Conservation (phyloP, 2,888 invertebrate species). For the Hemithea aestivaria region DNA sequence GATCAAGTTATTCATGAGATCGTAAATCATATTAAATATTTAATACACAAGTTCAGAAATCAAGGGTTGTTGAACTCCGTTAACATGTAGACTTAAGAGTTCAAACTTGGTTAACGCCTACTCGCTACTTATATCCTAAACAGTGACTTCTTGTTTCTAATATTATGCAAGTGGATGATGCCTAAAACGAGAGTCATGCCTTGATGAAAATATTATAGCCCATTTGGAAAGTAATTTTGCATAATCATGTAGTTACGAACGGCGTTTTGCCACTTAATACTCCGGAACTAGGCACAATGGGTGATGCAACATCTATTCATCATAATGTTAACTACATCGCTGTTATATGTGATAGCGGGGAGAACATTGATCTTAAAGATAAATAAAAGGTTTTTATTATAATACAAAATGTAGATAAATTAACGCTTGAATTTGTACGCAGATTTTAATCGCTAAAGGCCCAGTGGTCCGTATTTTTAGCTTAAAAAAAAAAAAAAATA, state of each 20-base stretch:
- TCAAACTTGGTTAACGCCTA: constrained; percentile 21
- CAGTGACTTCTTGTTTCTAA: constrained; percentile 4
- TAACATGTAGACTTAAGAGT: constrained; percentile 33
- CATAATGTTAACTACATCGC: constrained; percentile 30
- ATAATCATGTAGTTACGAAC: constrained; percentile 33
- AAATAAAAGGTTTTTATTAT: constrained; percentile 10
- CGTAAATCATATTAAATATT: neutral
- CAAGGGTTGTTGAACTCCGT: constrained; percentile 17
- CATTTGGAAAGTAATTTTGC: constrained; percentile 55
- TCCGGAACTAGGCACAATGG: constrained; percentile 46
- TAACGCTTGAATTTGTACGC: neutral
- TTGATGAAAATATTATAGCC: constrained; percentile 18
- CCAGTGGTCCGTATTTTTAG: too few relatives aligned
- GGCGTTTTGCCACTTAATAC: constrained; percentile 29
- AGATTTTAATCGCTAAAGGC: too few relatives aligned
- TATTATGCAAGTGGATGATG: constrained; percentile 24
- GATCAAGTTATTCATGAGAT: too few relatives aligned
- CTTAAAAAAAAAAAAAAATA: too few relatives aligned
- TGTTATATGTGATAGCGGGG: constrained; percentile 16
- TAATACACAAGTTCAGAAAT: neutral
- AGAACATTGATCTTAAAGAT: constrained; percentile 19
- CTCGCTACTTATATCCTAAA: neutral
- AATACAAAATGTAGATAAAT: constrained; percentile 2
- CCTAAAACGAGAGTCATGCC: constrained; percentile 25
- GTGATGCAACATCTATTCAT: constrained; percentile 44